Conservation (phyloP, 1,140 invertebrate genomes). For the Temnothorax longispinosus region DNA sequence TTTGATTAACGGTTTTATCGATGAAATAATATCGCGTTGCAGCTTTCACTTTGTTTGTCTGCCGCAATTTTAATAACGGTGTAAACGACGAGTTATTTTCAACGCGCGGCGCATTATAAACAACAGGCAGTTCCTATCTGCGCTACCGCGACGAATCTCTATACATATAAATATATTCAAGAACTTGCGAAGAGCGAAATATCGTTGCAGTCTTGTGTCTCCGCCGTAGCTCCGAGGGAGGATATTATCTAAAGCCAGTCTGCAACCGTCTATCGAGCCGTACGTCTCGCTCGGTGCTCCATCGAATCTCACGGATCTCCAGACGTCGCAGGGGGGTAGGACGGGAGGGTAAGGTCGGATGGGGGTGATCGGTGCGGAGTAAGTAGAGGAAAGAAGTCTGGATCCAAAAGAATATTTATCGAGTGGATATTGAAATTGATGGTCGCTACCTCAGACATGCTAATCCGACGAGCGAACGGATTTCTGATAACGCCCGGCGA, state of each 20-base stretch:
- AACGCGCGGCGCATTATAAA: neutral
- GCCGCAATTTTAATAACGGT: neutral
- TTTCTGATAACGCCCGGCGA: conserved; percentile 77
- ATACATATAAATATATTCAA: conserved; percentile 41
- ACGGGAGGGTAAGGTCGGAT: conserved; percentile 21
- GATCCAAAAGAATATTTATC: conserved; percentile 80
- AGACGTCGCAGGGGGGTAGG: conserved; percentile 30
- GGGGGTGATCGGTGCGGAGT: conserved; percentile 61
- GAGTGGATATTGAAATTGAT: conserved; percentile 81
- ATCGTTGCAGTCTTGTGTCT: conserved; percentile 64
- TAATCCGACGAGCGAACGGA: conserved; percentile 76
- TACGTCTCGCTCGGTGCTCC: conserved; percentile 67
- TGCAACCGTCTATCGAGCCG: conserved; percentile 72
- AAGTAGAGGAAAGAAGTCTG: conserved; percentile 74
- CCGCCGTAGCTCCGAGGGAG: conserved; percentile 51
- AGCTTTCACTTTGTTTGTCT: neutral
- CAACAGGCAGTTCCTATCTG: conserved; percentile 4
- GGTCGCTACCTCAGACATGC: conserved; percentile 79
- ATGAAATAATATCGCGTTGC: neutral
- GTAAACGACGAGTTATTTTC: conserved; percentile 8
- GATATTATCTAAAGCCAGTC: conserved; percentile 78
- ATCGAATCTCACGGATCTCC: conserved; percentile 72
- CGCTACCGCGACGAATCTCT: neutral
- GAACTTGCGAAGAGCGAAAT: conserved; percentile 70
- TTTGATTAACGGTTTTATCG: conserved; percentile 15